Conservation (phyloP, 1,140 invertebrate genomes). For the Chlorops oryzae region DNA sequence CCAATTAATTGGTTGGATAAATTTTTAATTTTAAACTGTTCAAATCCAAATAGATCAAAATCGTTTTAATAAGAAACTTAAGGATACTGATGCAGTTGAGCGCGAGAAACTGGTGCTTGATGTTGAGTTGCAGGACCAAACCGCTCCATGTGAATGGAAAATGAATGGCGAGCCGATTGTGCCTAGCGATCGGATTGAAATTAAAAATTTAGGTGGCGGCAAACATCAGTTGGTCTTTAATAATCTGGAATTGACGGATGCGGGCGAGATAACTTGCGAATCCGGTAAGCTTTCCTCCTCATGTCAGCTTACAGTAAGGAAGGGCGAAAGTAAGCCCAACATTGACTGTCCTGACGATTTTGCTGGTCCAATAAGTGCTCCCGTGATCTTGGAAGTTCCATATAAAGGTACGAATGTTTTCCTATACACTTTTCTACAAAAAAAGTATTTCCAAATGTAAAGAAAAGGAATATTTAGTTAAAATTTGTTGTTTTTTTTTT, state of each 20-base stretch:
- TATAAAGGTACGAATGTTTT: slow-evolving; percentile 67
- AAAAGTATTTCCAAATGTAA: too few species aligned
- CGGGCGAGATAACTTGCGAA: slow-evolving; percentile 79
- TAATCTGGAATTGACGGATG: slow-evolving; percentile 70
- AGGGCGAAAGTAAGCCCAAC: slow-evolving; percentile 75
- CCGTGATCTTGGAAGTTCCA: slow-evolving; percentile 81
- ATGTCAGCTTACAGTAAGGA: slow-evolving; percentile 76
- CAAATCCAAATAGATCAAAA: slow-evolving; percentile 81
- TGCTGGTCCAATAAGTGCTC: slow-evolving; percentile 71
- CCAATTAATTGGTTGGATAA: not conserved
- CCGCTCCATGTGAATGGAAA: slow-evolving; percentile 86
- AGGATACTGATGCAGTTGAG: slow-evolving; percentile 86
- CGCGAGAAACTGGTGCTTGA: slow-evolving; percentile 84
- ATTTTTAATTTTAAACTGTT: not conserved
- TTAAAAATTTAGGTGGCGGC: slow-evolving; percentile 85
- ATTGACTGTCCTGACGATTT: slow-evolving; percentile 76
- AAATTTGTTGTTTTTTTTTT: slow-evolving; percentile 11
- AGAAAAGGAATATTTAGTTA: too few species aligned
- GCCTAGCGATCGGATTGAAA: slow-evolving; percentile 71
- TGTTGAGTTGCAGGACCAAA: slow-evolving; percentile 90
- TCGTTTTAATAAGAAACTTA: slow-evolving; percentile 93
- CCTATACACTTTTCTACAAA: not conserved
- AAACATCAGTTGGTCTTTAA: slow-evolving; percentile 88
- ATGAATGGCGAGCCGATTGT: slow-evolving; percentile 85
- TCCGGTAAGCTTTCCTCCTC: slow-evolving; percentile 72